phyloP scores from a whole-genome alignment of 2,797 vertebrate genomes.

The Mionectes olivaceus region DNA sequence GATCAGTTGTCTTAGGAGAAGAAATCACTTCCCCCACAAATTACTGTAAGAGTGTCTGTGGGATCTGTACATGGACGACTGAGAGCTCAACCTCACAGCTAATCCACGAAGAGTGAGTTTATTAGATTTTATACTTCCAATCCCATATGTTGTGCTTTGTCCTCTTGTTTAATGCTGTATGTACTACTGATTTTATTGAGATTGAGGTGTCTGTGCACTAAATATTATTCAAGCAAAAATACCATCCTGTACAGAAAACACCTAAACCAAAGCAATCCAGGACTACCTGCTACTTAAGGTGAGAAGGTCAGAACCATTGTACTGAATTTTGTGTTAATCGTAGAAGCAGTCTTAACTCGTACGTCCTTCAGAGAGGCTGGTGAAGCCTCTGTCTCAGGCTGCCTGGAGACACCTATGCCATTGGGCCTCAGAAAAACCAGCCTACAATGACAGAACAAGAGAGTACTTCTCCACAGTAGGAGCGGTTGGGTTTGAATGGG shows the following conservation, averaged over 20 bases:
- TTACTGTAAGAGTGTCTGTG: not conserved
- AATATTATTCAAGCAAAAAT: not conserved
- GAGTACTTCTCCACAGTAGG: not conserved
- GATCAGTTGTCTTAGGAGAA: not conserved
- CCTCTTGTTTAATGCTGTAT: not conserved
- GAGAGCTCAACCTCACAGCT: not conserved
- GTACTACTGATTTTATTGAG: not conserved
- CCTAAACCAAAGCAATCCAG: not conserved
- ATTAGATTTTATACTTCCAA: not conserved
- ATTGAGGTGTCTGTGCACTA: not conserved
- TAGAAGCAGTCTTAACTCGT: not conserved
- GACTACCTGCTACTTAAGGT: not conserved
- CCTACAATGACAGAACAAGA: not conserved
- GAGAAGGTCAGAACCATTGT: not conserved
- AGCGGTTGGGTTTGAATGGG: not conserved
- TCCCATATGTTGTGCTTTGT: not conserved
- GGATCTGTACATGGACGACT: accelerated
- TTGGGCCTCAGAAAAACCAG: not conserved
- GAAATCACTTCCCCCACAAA: not conserved
- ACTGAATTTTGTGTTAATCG: not conserved
- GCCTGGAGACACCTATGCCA: not conserved
- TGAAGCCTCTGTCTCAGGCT: not conserved
- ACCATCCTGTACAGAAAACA: not conserved
- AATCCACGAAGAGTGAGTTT: not conserved
- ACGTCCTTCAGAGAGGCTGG: not conserved